These are phyloP conservation scores for Atherinosoma microstoma DNA, from an alignment of 2,797 vertebrate genomes.

Conservation along the genomic window DNA sequence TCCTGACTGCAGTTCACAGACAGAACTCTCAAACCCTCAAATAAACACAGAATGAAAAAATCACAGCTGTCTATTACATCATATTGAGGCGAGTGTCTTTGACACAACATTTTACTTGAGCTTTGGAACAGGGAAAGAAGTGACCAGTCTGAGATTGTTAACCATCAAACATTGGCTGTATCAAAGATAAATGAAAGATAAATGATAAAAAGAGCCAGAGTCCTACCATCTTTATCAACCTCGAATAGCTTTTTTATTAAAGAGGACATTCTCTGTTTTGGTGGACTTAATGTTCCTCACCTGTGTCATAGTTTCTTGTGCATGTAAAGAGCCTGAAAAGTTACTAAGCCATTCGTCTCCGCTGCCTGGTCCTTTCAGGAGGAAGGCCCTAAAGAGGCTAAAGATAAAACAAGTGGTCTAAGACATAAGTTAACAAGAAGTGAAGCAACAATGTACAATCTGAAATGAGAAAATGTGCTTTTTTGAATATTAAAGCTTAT, in stretches of 20 bases:
- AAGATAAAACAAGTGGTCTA: neutral
- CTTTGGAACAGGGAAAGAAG: too few relatives aligned
- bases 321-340: neutral
- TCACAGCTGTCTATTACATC: neutral
- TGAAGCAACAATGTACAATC: neutral
- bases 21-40: conserved; percentile 20
- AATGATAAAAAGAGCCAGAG: neutral
- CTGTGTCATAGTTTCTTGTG: neutral
- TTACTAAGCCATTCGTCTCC: neutral
- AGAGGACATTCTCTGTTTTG: neutral
- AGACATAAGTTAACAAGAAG: neutral
- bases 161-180: too few relatives aligned
- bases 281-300: neutral
- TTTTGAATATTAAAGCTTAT: neutral
- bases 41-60: conserved; percentile 21
- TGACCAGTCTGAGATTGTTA: too few relatives aligned
- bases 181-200: neutral
- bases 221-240: neutral
- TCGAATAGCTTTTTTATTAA: neutral
- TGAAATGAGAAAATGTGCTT: neutral
- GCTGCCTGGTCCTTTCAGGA: neutral
- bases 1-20: conserved; percentile 15
- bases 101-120: neutral
- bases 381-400: neutral
- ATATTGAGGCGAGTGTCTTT: neutral